A percentile compares a stretch with the other conserved stretches of the same genome.
Evolutionary conservation across 2,888 invertebrate species (phyloP).

Genomic region (Drosophila lutescens): DNA sequence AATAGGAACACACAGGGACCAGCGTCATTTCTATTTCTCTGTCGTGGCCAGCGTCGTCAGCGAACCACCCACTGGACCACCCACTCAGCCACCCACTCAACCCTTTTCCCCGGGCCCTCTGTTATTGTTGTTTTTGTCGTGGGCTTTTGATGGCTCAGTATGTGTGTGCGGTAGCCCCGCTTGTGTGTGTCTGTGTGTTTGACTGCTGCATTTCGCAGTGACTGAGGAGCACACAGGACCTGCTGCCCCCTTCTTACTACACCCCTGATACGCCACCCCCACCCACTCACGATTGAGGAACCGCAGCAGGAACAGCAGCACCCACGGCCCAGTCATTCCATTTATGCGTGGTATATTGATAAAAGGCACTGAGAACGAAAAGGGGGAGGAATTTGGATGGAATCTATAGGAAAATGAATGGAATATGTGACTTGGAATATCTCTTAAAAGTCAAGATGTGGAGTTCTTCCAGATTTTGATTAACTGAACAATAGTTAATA

Average conservation of each 20-base stretch:
- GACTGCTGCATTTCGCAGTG: constrained; percentile 51
- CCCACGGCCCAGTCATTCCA: constrained; percentile 55
- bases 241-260: constrained; percentile 8
- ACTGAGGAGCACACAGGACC: constrained; percentile 63
- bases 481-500: no score
- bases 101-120: constrained; percentile 33
- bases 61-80: constrained; percentile 6
- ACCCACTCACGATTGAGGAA: constrained; percentile 62
- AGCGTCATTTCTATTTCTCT: constrained; percentile 53
- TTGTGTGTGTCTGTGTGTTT: constrained; percentile 29
- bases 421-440: no score
- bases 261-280: constrained; percentile 16
- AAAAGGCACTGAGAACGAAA: constrained; percentile 60
- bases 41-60: constrained; percentile 53
- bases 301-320: constrained; percentile 60
- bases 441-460: no score
- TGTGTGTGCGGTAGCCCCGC: constrained; percentile 18
- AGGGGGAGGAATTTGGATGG: not conserved
- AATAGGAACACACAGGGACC: constrained; percentile 46
- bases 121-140: constrained; percentile 56
- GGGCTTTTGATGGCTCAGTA: constrained; percentile 71
- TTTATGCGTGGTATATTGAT: constrained; percentile 72
- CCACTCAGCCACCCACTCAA: constrained; percentile 3
- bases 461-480: no score
- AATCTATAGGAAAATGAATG: not conserved